A percentile compares a stretch with the other conserved stretches of the same genome.
Conservation (phyloP, 2,113 vertebrate genomes). For the Sterna hirundo region DNA sequence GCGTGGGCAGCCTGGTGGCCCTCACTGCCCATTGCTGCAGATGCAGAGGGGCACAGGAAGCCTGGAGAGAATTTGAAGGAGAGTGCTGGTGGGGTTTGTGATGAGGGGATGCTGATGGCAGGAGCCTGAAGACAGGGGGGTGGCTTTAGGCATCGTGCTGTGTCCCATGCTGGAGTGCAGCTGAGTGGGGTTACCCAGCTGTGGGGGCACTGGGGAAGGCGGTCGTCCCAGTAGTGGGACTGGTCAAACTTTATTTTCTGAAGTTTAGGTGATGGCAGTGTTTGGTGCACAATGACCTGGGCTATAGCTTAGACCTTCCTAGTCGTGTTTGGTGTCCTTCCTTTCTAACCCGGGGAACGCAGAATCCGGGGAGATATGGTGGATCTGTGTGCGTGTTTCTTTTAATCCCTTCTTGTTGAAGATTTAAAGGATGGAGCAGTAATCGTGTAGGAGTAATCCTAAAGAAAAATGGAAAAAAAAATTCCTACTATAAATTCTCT, state of each 20-base stretch:
- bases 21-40: fast-evolving
- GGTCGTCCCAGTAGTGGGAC: fast-evolving
- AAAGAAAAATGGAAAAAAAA: fast-evolving
- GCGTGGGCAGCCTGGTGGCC: not conserved
- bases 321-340: fast-evolving
- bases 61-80: fast-evolving
- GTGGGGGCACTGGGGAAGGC: fast-evolving
- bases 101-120: not conserved
- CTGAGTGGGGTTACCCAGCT: not conserved
- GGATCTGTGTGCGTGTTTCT: not conserved
- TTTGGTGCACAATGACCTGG: no score
- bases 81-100: no score
- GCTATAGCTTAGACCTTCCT: not conserved
- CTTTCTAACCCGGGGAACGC: fast-evolving
- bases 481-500: not conserved
- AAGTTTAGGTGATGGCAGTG: fast-evolving
- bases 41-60: fast-evolving
- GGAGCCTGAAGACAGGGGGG: not conserved
- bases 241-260: not conserved
- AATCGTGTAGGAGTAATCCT: not conserved
- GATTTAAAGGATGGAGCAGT: not conserved
- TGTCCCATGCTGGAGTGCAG: fast-evolving
- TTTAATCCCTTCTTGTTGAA: not conserved
- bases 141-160: fast-evolving
- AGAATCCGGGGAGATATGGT: fast-evolving